These are phyloP conservation scores for Tapera naevia DNA, from an alignment of 2,797 vertebrate genomes.

Conservation along the genomic window DNA sequence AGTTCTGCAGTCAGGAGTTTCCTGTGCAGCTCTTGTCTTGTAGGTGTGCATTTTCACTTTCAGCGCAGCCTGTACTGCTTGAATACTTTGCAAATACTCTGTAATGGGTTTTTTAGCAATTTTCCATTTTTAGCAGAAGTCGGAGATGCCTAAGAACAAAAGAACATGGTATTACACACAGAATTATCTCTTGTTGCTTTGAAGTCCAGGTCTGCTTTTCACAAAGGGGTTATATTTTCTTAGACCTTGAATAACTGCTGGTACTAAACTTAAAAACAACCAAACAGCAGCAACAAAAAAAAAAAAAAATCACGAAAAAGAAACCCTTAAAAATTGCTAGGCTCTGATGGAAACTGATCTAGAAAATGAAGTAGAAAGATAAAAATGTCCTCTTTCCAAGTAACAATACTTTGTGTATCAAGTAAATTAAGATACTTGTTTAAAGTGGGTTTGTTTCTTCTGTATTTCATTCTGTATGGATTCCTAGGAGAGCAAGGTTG, in stretches of 20 bases:
- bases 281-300: background rate
- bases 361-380: background rate
- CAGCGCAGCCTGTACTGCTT: background rate
- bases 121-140: background rate
- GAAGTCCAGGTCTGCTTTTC: background rate
- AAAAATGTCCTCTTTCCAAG: background rate
- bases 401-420: background rate
- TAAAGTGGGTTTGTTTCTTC: background rate
- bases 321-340: background rate
- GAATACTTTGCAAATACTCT: background rate
- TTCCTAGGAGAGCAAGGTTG: background rate
- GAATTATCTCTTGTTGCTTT: background rate
- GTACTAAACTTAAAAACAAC: background rate
- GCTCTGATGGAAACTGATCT: background rate
- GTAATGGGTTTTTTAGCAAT: background rate
- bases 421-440: background rate
- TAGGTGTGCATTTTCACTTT: background rate
- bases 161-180: background rate
- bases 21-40: background rate
- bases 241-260: background rate
- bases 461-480: background rate
- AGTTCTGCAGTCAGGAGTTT: background rate
- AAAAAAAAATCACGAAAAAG: too few relatives aligned
- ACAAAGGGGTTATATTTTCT: fast-evolving
- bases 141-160: background rate